Percentiles rank a stretch among this genome's conserved stretches.
phyloP scores from a whole-genome alignment of 30 jellyfish, hydroid and myxozoan species.

The Cassiopea xamachana region DNA sequence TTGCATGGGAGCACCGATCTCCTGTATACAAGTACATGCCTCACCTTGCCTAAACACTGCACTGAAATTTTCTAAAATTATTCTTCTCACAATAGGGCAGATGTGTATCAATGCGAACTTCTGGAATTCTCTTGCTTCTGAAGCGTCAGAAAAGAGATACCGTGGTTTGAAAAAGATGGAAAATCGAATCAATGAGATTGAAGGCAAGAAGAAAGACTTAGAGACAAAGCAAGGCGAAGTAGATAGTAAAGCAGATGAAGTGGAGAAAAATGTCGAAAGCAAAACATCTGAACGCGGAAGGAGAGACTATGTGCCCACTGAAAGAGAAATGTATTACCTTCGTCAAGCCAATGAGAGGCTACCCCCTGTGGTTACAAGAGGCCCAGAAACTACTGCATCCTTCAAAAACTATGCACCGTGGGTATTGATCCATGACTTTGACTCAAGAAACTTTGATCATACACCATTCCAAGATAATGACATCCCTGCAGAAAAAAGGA shows the following conservation, averaged over 20 bases:
- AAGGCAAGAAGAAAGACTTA: constrained; percentile 59
- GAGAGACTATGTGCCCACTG: constrained; percentile 66
- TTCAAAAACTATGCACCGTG: constrained; percentile 71
- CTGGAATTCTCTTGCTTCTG: constrained; percentile 53
- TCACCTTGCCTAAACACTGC: neutral
- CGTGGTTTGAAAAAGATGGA: constrained; percentile 74
- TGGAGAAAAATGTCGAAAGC: constrained; percentile 37
- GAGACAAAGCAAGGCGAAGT: constrained; percentile 32
- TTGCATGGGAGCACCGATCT: too few species aligned
- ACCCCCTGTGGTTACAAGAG: constrained; percentile 63
- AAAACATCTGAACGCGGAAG: constrained; percentile 31
- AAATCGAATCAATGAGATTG: constrained; percentile 52
- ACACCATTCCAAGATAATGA: constrained; percentile 33
- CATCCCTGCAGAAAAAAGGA: constrained; percentile 67
- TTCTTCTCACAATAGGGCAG: neutral
- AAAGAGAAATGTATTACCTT: constrained; percentile 30
- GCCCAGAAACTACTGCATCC: constrained; percentile 66
- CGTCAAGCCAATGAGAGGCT: constrained; percentile 56
- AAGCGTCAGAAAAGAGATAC: constrained; percentile 49
- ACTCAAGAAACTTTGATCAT: constrained; percentile 54
- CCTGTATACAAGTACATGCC: too few species aligned
- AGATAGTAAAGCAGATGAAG: constrained; percentile 36
- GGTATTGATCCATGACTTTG: constrained; percentile 57
- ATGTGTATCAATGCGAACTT: constrained; percentile 65
- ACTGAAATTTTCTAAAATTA: neutral